Evolutionary conservation across 1,140 invertebrate genomes (phyloP).

Genomic region (Holcopasites calliopsidis): DNA sequence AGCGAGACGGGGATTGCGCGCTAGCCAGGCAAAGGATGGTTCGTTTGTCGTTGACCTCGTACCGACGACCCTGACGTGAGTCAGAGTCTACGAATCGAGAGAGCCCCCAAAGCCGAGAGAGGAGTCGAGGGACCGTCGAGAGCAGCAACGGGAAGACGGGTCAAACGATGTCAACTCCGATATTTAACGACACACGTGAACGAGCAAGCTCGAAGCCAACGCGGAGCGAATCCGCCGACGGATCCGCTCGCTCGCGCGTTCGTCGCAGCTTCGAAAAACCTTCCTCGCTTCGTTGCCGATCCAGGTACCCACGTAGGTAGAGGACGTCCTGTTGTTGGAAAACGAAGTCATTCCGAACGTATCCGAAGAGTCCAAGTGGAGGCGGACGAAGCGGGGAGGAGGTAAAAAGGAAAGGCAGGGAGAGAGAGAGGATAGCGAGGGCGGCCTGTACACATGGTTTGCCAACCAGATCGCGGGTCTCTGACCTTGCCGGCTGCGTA

Average conservation of each 20-base stretch:
- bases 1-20: constrained; percentile 15
- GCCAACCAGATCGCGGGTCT: constrained; percentile 76
- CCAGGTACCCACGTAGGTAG: not conserved
- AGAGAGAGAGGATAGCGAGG: constrained; percentile 47
- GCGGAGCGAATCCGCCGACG: constrained; percentile 62
- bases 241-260: not conserved
- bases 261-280: too few relatives aligned
- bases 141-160: constrained; percentile 69
- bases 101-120: constrained; percentile 5
- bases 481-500: constrained; percentile 71
- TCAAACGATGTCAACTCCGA: constrained; percentile 76
- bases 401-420: too few relatives aligned
- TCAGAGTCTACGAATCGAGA: constrained; percentile 50
- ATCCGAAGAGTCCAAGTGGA: not conserved
- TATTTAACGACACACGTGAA: constrained; percentile 72
- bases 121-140: constrained; percentile 19
- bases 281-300: too few relatives aligned
- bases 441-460: constrained; percentile 74
- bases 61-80: constrained; percentile 52
- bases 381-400: not conserved
- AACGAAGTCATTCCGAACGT: not conserved
- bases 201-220: constrained; percentile 62
- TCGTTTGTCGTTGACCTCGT: constrained; percentile 55
- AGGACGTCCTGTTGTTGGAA: not conserved
- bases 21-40: constrained; percentile 17